Base-by-base conservation (phyloP, 2,888 invertebrate species). In the Netelia fuscicornis region DNA sequence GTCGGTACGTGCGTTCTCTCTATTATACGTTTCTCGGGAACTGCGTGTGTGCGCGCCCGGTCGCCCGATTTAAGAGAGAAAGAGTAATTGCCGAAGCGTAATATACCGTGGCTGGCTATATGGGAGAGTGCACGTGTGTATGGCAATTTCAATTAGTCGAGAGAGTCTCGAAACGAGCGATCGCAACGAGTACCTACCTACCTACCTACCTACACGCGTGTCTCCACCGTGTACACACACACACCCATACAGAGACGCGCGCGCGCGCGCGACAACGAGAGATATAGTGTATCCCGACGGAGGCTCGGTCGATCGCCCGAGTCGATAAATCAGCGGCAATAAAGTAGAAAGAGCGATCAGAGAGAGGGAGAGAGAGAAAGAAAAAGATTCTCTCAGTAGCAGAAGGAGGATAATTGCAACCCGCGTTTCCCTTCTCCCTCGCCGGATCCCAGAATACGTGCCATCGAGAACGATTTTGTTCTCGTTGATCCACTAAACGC, bases 111-210 rank as follows among this genome's bases (percentile, higher is more conserved):
- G 10, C 17, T 60, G 48, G 44, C 42, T 68, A 60, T 44, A 52
- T 42, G 42, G 64, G 42, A 79, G 60, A 78, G 58, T 64, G 60
- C n/a, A 62, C 58, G 75, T 71, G 65, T 71, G 70, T 58, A 81
- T 54, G 81, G 81, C 78, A 85, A 81, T 85, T 85, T 85, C 84
- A 85, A 85, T 85, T 85, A 81, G 84, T 85, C 84, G 81, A 65
- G 74, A 79, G 81, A 85, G 81, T 81, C 78, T 74, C 75, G 77
- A 77, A 72, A 54, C 68, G 77, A 74, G 77, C 62, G 37, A 72
- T 78, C 54, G 70, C 60, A 67, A 58, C 77, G 77, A 60, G 42
- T 48, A 77, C 20, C 37, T 37, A 37, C 37, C 37, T 37, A 37
- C 37, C 37, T 37, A 37, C 52, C 37, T 48, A 77, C 48, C 2